phyloP scores from a whole-genome alignment of 2,797 vertebrate genomes.

The Poecilia wingei region DNA sequence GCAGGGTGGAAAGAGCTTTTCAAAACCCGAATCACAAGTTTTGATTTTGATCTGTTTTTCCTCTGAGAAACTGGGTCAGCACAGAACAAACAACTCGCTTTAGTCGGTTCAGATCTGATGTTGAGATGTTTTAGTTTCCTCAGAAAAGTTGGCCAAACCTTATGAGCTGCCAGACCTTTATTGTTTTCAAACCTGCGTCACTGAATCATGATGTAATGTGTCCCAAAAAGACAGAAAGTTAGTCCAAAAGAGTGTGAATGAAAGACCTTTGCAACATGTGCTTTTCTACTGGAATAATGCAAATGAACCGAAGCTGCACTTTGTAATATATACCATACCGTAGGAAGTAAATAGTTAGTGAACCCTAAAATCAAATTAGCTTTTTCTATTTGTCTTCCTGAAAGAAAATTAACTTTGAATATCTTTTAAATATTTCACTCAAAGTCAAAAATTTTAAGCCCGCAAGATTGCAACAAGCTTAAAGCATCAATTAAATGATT shows the following conservation, averaged over 20 bases:
- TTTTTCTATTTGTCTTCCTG: background rate
- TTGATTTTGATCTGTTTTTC: slow-evolving; percentile 33
- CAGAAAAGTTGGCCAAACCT: slow-evolving; percentile 21
- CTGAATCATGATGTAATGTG: background rate
- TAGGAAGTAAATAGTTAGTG: background rate
- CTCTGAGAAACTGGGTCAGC: slow-evolving; percentile 36
- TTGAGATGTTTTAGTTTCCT: slow-evolving; percentile 50
- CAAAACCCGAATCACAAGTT: slow-evolving; percentile 23
- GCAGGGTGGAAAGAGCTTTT: slow-evolving; percentile 10
- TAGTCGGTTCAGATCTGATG: slow-evolving; percentile 56
- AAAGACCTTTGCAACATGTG: background rate
- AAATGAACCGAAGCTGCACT: background rate
- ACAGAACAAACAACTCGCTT: slow-evolving; percentile 46
- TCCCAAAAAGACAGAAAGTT: background rate
- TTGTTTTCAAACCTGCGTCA: slow-evolving; percentile 21
- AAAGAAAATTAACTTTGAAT: background rate
- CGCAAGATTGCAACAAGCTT: background rate
- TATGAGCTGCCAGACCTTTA: slow-evolving; percentile 35
- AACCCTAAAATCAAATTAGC: background rate
- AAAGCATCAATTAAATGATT: background rate
- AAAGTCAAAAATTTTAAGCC: background rate
- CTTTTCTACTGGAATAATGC: background rate
- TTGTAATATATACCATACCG: background rate
- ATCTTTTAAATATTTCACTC: background rate
- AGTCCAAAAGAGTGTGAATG: background rate